Evolutionary conservation across 2,113 vertebrate species (phyloP), one percentile per base, ranked within the genome.

Genomic region (cat (Felis catus)): DNA sequence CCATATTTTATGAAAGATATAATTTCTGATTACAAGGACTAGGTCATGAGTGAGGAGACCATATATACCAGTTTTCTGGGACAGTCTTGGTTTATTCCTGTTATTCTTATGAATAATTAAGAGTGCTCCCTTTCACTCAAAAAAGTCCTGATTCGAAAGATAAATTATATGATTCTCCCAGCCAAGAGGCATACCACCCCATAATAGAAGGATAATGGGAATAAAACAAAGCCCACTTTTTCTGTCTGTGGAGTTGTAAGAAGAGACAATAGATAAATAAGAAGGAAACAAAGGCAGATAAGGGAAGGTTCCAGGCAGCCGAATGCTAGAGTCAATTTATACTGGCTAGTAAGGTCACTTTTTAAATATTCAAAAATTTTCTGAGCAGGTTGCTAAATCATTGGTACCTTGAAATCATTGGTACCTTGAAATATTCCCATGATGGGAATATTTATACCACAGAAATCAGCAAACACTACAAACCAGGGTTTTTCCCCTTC

Each of bases 181-280:
- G 25, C 36, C 23, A 45, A 92, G 82, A 85, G 29, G 33, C 14
- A 84, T 80, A 36, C 4, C 29, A 19, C 14, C 79, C 33, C 74
- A 74, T 61, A 70, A 61, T 29, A 66, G 94, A 95, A 92, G 25
- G 16, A 55, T 36, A 45, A 3, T 29, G 14, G 27, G 31, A 61
- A 83, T 71, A 84, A 91, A 94, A 96, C 55, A 76, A 94, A 97
- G 27, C 29, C 41, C 13, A 45, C 14, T 78, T 21, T 85, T 94
- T 84, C 63, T 68, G 53, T 10, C 16, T 81, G n/a, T 84, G 78
- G 15, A 36, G 14, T 29, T 89, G 6, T 45, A n/a, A 80, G 33
- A 73, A 95, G 25, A 87, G 16, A 65, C 66, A 93, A 55, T 55
- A 93, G n/a, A 73, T 55, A 92, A 93, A n/a, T 16, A 25, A 91